Base-by-base conservation (phyloP, 2,888 invertebrate species). In the Limnephilus marmoratus region DNA sequence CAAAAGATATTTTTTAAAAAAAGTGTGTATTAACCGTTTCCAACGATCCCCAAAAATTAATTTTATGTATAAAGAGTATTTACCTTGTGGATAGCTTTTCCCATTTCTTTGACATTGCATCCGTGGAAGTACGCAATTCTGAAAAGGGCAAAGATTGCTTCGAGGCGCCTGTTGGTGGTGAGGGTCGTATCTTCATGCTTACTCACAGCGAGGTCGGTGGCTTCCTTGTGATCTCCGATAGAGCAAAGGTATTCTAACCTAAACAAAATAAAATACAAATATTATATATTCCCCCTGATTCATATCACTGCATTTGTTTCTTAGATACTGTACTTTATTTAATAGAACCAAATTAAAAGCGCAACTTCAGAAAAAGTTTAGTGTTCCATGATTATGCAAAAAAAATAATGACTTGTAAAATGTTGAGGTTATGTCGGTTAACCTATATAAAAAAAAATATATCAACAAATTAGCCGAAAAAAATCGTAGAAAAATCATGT, bases 51-150 rank as follows among this genome's bases (percentile, higher is more conserved):
- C n/a, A n/a, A n/a, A n/a, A n/a, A n/a, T n/a, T n/a, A n/a, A n/a
- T n/a, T n/a, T n/a, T n/a, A n/a, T n/a, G n/a, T n/a, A 24, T 5
- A 3, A 68, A 68, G 18, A n/a, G 24, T 7, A n/a, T 37, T 34
- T 94, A 96, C 96, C 96, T 96, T 96, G 93, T 95, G 96, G 80
- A 97, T 96, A 81, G 96, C 95, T 94, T 96, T 96, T 88, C 96
- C 96, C 96, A 97, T 97, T 92, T 96, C 96, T 94, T 96, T 96
- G 2, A 96, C 96, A 95, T 96, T 96, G 94, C 96, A 96, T 9
- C 96, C 96, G 94, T 97, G 96, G 94, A 97, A 96, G 94, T 96
- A 96, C n/a, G 96, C 95, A 95, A 97, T 96, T 94, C 97, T 95
- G 93, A 97, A 96, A 91, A 96, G 94, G 45, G 96, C 96, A 95